Evolutionary conservation across 2,113 vertebrate species (phyloP).

Genomic region (Mobula hypostoma): DNA sequence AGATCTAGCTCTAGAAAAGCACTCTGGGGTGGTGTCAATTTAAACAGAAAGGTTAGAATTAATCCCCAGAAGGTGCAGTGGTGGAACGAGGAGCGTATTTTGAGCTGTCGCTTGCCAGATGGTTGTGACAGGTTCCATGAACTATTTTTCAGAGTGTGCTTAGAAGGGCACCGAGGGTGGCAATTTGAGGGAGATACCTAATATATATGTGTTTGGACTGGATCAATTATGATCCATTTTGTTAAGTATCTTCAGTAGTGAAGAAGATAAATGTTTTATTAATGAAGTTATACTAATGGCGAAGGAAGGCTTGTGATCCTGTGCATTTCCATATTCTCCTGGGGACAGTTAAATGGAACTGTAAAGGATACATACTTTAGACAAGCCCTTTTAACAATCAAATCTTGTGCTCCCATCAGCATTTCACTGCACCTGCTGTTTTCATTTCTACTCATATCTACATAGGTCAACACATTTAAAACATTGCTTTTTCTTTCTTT

Average conservation of each 20-base stretch:
- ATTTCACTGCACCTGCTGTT: background rate
- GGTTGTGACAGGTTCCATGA: background rate
- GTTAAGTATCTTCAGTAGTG: background rate
- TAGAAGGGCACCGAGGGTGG: background rate
- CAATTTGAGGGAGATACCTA: background rate
- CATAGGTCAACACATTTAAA: background rate
- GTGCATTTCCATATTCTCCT: background rate
- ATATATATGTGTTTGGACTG: background rate
- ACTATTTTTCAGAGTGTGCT: background rate
- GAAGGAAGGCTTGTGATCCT: background rate
- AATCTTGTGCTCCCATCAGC: background rate
- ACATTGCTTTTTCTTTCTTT: background rate
- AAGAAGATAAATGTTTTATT: constrained; percentile 26
- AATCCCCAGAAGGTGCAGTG: background rate
- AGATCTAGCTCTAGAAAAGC: background rate
- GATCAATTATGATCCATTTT: constrained; percentile 6
- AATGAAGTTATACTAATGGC: constrained; percentile 6
- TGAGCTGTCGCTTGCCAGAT: background rate
- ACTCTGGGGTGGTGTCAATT: background rate
- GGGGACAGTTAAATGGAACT: background rate
- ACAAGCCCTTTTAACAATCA: constrained; percentile 26
- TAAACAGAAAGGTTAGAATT: background rate
- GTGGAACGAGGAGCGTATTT: background rate
- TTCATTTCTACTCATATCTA: background rate
- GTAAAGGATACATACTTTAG: background rate